These are phyloP conservation scores for Ariolimax columbianus DNA, from an alignment of 2,888 invertebrate species.

Conservation along the genomic window DNA sequence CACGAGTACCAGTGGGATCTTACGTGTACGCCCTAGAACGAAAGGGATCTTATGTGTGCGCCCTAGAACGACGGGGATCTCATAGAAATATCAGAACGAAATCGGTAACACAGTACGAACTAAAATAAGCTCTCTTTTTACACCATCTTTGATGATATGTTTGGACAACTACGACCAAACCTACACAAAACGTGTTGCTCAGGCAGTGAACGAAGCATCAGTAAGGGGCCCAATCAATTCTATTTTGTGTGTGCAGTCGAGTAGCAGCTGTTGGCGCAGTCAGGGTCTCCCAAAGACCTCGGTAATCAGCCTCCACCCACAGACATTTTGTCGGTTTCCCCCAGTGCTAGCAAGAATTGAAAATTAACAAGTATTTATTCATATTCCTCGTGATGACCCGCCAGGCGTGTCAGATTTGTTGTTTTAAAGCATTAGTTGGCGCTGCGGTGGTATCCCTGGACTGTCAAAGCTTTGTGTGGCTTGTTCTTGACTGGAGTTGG, in stretches of 20 bases:
- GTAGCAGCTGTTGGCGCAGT: conserved; percentile 14
- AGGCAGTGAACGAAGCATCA: background rate
- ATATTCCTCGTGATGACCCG: background rate
- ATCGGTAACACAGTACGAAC: too few species aligned
- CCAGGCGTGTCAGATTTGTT: conserved; percentile 24
- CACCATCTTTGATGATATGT: too few species aligned
- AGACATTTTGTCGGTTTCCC: background rate
- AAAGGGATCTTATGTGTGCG: too few species aligned
- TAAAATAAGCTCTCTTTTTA: too few species aligned
- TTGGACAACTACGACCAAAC: too few species aligned
- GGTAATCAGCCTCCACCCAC: background rate
- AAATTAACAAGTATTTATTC: conserved; percentile 44
- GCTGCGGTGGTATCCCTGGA: background rate
- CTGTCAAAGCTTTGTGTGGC: background rate
- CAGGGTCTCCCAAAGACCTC: background rate
- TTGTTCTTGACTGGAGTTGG: background rate
- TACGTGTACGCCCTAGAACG: too few species aligned
- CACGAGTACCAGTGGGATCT: too few species aligned
- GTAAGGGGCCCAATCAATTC: background rate
- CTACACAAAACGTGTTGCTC: too few species aligned
- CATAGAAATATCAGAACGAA: too few species aligned
- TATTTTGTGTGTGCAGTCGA: background rate
- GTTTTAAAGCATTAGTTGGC: background rate
- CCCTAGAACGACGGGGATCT: too few species aligned
- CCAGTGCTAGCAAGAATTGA: conserved; percentile 3